phyloP scores from a whole-genome alignment of 1,140 invertebrate species.

The Drosophila murphyi region DNA sequence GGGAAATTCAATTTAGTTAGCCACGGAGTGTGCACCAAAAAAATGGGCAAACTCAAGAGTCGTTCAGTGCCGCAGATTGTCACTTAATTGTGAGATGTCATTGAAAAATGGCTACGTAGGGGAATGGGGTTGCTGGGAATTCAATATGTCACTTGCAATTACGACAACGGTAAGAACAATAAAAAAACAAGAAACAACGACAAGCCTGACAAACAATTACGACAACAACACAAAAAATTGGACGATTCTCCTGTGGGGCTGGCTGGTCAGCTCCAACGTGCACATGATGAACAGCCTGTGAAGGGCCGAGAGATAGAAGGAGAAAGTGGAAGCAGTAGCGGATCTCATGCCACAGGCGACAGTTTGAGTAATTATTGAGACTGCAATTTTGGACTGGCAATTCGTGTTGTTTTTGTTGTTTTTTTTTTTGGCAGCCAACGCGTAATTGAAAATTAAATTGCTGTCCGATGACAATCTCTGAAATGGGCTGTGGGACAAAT shows the following conservation, averaged over 20 bases:
- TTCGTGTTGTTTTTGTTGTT: conserved; percentile 2
- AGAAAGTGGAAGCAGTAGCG: not conserved
- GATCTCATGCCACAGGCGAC: conserved; percentile 65
- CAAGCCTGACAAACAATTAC: conserved; percentile 80
- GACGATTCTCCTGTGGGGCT: conserved; percentile 48
- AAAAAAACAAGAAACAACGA: conserved; percentile 35
- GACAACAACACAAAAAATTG: conserved; percentile 39
- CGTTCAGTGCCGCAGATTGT: conserved; percentile 60
- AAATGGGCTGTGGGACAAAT: not conserved
- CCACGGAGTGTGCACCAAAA: conserved; percentile 53
- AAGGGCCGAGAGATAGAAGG: not conserved
- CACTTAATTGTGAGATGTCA: conserved; percentile 65
- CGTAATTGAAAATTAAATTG: conserved; percentile 82
- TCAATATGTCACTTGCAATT: conserved; percentile 76
- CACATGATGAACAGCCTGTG: conserved; percentile 25
- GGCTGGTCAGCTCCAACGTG: conserved; percentile 33
- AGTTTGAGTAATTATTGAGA: conserved; percentile 81
- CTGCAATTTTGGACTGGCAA: conserved; percentile 61
- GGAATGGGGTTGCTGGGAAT: conserved; percentile 42
- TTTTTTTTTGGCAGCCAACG: conserved; percentile 63
- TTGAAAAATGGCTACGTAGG: conserved; percentile 2
- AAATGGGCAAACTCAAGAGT: conserved; percentile 30
- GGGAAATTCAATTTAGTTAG: conserved; percentile 60
- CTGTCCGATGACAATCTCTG: conserved; percentile 43
- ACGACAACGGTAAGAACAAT: conserved; percentile 46